These are phyloP conservation scores for Rhynchomys soricoides DNA, from an alignment of 2,113 vertebrate genomes.

Conservation along the genomic window DNA sequence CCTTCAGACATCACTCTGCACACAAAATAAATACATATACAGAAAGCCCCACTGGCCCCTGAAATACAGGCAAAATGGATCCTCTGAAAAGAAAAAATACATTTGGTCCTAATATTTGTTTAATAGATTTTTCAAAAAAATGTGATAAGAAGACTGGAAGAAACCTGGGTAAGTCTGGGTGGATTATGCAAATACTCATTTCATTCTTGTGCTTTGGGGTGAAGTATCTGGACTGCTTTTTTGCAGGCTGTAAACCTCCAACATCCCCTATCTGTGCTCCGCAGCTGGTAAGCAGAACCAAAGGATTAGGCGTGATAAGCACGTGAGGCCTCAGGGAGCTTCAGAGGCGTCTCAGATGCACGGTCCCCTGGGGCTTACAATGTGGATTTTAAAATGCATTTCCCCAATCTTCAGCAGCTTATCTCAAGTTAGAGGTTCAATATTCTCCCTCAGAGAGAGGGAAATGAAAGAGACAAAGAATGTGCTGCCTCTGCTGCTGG, in stretches of 20 bases:
- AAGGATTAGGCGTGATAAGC: constrained; percentile 92
- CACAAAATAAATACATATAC: not conserved
- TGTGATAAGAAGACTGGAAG: constrained; percentile 85
- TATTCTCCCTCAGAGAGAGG: constrained; percentile 20
- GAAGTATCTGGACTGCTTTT: constrained; percentile 75
- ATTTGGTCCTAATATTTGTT: constrained; percentile 78
- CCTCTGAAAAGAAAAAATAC: constrained; percentile 64
- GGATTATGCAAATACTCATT: constrained; percentile 89
- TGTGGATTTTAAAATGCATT: constrained; percentile 78
- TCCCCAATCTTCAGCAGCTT: constrained; percentile 63
- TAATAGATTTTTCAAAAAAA: constrained; percentile 84
- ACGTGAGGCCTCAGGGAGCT: constrained; percentile 76
- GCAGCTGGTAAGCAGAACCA: constrained; percentile 95
- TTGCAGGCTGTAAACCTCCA: constrained; percentile 85
- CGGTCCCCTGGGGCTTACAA: constrained; percentile 69
- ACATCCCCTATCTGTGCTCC: constrained; percentile 92
- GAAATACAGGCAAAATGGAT: constrained; percentile 31
- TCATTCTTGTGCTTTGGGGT: constrained; percentile 81
- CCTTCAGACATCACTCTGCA: not conserved
- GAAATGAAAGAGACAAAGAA: not conserved
- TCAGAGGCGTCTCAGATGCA: constrained; percentile 75
- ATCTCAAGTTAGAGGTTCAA: constrained; percentile 74
- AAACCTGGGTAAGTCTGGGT: constrained; percentile 83
- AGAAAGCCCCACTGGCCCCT: not conserved
- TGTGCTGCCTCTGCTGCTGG: not conserved